Evolutionary conservation across 2,113 vertebrate genomes (phyloP).

Genomic region (Labrus mixtus): DNA sequence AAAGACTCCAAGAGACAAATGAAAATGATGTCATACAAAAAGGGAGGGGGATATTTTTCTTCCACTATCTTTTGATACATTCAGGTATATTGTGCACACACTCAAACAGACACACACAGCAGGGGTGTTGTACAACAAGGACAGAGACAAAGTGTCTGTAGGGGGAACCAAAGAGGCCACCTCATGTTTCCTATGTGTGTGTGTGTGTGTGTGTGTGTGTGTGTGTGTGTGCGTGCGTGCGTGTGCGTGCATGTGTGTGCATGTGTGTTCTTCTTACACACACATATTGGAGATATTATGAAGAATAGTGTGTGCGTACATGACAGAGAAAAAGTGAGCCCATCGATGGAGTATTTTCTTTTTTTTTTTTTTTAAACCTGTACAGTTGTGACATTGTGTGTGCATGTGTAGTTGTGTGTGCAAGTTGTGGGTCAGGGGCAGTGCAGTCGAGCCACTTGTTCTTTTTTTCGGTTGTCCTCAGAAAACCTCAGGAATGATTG

Average conservation of each 20-base stretch:
- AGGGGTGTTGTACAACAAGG: slow-evolving; percentile 12
- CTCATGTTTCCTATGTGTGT: slow-evolving; percentile 25
- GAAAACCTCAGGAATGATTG: slow-evolving; percentile 2
- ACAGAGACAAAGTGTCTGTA: slow-evolving; percentile 43
- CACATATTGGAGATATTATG: not conserved
- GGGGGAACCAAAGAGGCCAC: slow-evolving; percentile 26
- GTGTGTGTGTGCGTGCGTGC: not conserved
- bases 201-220: not conserved
- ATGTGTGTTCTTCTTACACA: not conserved
- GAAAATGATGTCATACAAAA: slow-evolving; percentile 2
- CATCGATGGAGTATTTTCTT: slow-evolving; percentile 27
- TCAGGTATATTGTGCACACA: not conserved
- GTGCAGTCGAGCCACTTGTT: slow-evolving; percentile 33
- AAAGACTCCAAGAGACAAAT: not conserved
- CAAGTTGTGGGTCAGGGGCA: slow-evolving; percentile 16
- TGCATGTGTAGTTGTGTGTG: slow-evolving; percentile 19
- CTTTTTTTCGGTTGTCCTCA: slow-evolving; percentile 22
- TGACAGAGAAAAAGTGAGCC: slow-evolving; percentile 9
- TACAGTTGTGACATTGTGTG: slow-evolving; percentile 10
- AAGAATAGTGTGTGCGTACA: not conserved
- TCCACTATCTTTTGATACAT: slow-evolving; percentile 8
- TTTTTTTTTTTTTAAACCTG: too few relatives aligned
- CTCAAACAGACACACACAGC: slow-evolving; percentile 12
- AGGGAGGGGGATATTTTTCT: not conserved
- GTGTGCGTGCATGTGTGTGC: not conserved